A percentile compares a stretch with the other conserved stretches of the same genome.
Evolutionary conservation across 2,113 vertebrate genomes (phyloP).

Genomic region (Nycticebus coucang): DNA sequence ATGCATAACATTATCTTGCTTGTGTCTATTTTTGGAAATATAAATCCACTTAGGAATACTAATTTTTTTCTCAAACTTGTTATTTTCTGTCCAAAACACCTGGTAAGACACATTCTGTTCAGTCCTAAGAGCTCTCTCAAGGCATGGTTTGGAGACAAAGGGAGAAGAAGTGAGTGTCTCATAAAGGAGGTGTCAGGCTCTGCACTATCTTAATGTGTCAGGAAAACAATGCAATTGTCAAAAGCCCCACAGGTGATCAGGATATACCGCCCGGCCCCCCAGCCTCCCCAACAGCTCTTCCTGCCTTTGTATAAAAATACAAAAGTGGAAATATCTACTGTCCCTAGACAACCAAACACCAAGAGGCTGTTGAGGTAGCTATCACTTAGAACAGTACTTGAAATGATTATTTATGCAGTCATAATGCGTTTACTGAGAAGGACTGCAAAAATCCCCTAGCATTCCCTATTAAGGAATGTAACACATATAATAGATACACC

Average conservation of each 20-base stretch:
- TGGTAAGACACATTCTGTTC: neutral
- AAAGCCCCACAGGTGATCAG: neutral
- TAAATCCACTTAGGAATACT: neutral
- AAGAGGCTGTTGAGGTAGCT: neutral
- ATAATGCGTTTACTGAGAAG: neutral
- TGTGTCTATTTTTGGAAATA: neutral
- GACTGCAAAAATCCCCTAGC: neutral
- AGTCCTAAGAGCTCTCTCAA: neutral
- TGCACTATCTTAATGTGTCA: neutral
- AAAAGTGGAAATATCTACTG: neutral
- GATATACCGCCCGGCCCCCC: fast-evolving
- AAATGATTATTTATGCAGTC: neutral
- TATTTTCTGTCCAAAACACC: neutral
- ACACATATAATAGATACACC: neutral
- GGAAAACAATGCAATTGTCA: neutral
- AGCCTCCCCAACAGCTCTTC: neutral
- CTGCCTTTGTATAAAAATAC: neutral
- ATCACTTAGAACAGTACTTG: neutral
- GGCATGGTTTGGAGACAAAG: neutral
- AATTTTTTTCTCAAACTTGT: neutral
- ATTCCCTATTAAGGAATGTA: neutral
- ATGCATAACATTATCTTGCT: neutral
- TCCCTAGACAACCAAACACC: neutral
- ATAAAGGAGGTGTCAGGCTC: neutral
- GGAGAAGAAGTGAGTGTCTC: neutral